Evolutionary conservation across 2,797 vertebrate genomes (phyloP), one percentile per base, ranked within the genome.

Genomic region (Argentina silus): DNA sequence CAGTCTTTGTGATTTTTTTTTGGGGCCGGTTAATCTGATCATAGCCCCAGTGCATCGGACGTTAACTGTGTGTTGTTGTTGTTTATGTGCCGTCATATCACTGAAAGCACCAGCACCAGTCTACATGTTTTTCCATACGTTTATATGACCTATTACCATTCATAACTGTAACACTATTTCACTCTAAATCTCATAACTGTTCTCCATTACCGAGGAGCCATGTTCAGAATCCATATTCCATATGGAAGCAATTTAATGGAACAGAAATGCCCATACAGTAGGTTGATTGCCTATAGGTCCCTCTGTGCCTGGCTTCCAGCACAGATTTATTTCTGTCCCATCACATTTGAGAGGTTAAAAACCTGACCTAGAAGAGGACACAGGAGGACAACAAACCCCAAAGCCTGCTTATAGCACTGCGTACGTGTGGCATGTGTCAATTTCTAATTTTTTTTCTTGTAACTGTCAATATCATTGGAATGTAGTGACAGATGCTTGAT

Each of bases 381-480:
- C 75, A 53, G 51, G 45, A 67, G 19, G 23, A 61, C 60, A 27
- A 9, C 27, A 57, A 45, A 44, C 8, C n/a, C 14, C 17, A 44
- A 65, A 69, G 21, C 17, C 44, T 45, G 60, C 57, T 55, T 50
- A 67, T 11, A 23, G 19, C 21, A 21, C 57, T 53, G 42, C 45
- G 8, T 42, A 45, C 55, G 64, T 27, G 70, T 70, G 66, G 27
- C n/a, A 23, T 47, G 42, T 42, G 51, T 36, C 62, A 51, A 72
- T 67, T n/a, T 47, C 21, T 7, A 6, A 36, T 36, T 36, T 36
- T 36, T 36, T 17, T 64, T 55, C 70, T 67, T 68, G 57, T 72
- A 51, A 17, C 45, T 56, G 55, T 67, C 45, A 80, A 74, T 86
- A 73, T 80, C 19, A 75, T 73, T 74, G 75, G 69, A 67, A 68